These are phyloP conservation scores for Choreutis nemorana DNA, from an alignment of 2,888 invertebrate species.

Conservation along the genomic window DNA sequence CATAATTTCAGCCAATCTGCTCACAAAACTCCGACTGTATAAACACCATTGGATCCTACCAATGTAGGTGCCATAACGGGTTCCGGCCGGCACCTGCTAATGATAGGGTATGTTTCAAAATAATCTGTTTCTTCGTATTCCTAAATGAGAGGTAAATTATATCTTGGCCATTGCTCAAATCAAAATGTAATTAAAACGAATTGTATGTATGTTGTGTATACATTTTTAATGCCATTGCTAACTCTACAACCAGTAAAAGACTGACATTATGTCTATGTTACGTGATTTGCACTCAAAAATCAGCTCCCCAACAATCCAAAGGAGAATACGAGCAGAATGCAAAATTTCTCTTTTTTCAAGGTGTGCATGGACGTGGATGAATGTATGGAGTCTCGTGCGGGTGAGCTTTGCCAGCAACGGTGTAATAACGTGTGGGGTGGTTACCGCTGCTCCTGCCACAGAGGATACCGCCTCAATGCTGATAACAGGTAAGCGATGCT, in stretches of 20 bases:
- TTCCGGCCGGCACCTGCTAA: conserved; percentile 49
- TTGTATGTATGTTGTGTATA: too few relatives aligned
- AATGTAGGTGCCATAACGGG: conserved; percentile 48
- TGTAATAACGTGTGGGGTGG: conserved; percentile 93
- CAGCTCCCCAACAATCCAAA: too few relatives aligned
- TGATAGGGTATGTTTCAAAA: conserved; percentile 38
- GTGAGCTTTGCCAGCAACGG: conserved; percentile 78
- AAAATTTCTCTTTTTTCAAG: too few relatives aligned
- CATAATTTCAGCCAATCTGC: conserved; percentile 44
- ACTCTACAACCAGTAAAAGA: too few relatives aligned
- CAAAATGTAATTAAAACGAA: too few relatives aligned
- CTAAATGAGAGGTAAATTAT: too few relatives aligned
- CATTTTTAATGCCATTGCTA: too few relatives aligned
- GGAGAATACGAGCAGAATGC: too few relatives aligned
- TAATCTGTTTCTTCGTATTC: too few relatives aligned
- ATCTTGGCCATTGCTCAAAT: too few relatives aligned
- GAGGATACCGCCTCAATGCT: conserved; percentile 79
- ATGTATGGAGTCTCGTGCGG: conserved; percentile 48
- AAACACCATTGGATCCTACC: conserved; percentile 55
- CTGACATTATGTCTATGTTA: too few relatives aligned
- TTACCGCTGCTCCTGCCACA: conserved; percentile 85
- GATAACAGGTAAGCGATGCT: conserved; percentile 62
- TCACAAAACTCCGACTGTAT: conserved; percentile 52
- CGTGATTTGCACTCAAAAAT: too few relatives aligned
- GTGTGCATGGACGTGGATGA: conserved; percentile 74